phyloP scores from a whole-genome alignment of 2,113 vertebrate genomes.

The Caranx melampygus region DNA sequence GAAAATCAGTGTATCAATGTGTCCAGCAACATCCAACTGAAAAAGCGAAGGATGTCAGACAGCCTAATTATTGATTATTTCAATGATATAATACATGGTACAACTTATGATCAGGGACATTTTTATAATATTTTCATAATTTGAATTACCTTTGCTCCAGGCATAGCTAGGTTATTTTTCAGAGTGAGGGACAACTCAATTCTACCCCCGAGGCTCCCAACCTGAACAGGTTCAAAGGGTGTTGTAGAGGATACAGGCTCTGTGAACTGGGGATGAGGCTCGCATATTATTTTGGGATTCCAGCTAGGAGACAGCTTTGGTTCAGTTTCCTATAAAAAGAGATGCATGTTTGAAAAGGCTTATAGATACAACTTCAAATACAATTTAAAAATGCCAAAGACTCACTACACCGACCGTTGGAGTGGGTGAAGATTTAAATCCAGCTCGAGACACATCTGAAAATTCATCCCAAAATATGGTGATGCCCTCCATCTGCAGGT shows the following conservation, averaged over 20 bases:
- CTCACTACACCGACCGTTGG: slow-evolving; percentile 84
- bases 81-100: neutral
- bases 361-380: neutral
- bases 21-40: slow-evolving; percentile 94
- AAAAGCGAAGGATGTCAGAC: slow-evolving; percentile 49
- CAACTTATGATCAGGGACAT: neutral
- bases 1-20: slow-evolving; percentile 90
- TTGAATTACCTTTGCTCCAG: slow-evolving; percentile 90
- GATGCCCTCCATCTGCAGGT: slow-evolving; percentile 92
- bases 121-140: neutral
- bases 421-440: slow-evolving; percentile 89
- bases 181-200: slow-evolving; percentile 92
- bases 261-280: slow-evolving; percentile 96
- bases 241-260: slow-evolving; percentile 88
- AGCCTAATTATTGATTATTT: neutral
- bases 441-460: slow-evolving; percentile 89
- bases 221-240: slow-evolving; percentile 91
- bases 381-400: neutral
- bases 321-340: slow-evolving; percentile 89
- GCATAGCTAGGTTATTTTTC: slow-evolving; percentile 95
- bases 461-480: slow-evolving; percentile 97
- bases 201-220: slow-evolving; percentile 89
- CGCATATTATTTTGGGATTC: slow-evolving; percentile 97
- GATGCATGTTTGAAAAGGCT: neutral
- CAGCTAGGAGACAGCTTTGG: slow-evolving; percentile 98